A percentile compares a stretch with the other conserved stretches of the same genome.
These are phyloP conservation scores for Ischnura elegans DNA, from an alignment of 2,888 invertebrate genomes.

Conservation along the genomic window DNA sequence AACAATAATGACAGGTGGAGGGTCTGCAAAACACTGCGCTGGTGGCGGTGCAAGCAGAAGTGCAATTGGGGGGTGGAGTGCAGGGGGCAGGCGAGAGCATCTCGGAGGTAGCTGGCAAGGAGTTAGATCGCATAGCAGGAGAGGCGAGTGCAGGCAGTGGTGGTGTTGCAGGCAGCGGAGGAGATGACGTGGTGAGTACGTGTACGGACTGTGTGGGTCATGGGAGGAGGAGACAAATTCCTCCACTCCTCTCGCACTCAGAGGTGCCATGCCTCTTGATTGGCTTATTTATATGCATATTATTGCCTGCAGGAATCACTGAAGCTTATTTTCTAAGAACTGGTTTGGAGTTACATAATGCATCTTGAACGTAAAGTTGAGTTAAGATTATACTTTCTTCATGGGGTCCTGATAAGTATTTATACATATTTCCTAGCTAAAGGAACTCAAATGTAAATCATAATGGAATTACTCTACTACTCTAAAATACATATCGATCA, in stretches of 20 bases:
- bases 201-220: background rate
- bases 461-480: too few relatives aligned
- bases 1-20: constrained; percentile 10
- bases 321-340: background rate
- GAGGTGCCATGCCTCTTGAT: too few relatives aligned
- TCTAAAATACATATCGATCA: too few relatives aligned
- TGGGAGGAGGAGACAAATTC: background rate
- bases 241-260: background rate
- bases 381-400: too few relatives aligned
- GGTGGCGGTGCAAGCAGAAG: constrained; percentile 21
- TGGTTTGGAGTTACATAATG: too few relatives aligned
- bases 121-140: constrained; percentile 17
- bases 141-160: background rate
- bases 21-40: constrained; percentile 35
- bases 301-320: background rate
- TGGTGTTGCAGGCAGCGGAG: background rate
- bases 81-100: background rate
- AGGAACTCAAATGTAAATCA: too few relatives aligned
- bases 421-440: too few relatives aligned
- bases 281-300: background rate
- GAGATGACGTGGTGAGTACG: constrained; percentile 23
- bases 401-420: too few relatives aligned
- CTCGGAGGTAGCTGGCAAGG: constrained; percentile 2
- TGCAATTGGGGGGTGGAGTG: constrained; percentile 24
- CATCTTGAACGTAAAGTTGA: too few relatives aligned